Evolutionary conservation across 1,140 invertebrate genomes (phyloP).

Genomic region (Thaumatotibia leucotreta): DNA sequence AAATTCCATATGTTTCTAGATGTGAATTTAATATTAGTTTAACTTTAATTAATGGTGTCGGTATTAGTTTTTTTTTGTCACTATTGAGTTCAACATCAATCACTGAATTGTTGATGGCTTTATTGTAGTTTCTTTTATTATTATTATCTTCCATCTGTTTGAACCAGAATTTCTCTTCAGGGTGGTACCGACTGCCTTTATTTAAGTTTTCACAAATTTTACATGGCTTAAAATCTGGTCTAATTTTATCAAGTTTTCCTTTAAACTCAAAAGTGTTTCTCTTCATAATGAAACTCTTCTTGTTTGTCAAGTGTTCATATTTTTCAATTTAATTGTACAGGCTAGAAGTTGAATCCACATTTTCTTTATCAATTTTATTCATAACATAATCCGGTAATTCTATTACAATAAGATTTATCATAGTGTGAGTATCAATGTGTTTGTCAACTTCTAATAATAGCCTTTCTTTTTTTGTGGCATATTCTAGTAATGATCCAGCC

Average conservation of each 20-base stretch:
- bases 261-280: not conserved
- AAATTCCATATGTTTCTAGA: no score
- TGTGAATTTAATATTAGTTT: no score
- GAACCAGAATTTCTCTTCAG: constrained; percentile 19
- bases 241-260: constrained; percentile 22
- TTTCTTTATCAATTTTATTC: constrained; percentile 28
- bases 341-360: not conserved
- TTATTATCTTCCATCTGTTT: not conserved
- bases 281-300: not conserved
- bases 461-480: no score
- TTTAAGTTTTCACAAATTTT: constrained; percentile 22
- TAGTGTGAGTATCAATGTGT: constrained; percentile 18
- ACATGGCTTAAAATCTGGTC: no score
- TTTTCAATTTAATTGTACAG: no score
- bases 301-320: no score
- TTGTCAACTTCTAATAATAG: constrained; percentile 25
- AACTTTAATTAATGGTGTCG: no score
- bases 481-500: constrained; percentile 19
- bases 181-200: constrained; percentile 26
- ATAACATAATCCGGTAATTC: constrained; percentile 30
- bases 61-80: no score
- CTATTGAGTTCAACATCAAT: no score
- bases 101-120: no score
- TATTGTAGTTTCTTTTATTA: no score
- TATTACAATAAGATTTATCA: constrained; percentile 25